These are phyloP conservation scores for Tragulus kanchil DNA, from an alignment of 2,113 vertebrate genomes.

Conservation along the genomic window DNA sequence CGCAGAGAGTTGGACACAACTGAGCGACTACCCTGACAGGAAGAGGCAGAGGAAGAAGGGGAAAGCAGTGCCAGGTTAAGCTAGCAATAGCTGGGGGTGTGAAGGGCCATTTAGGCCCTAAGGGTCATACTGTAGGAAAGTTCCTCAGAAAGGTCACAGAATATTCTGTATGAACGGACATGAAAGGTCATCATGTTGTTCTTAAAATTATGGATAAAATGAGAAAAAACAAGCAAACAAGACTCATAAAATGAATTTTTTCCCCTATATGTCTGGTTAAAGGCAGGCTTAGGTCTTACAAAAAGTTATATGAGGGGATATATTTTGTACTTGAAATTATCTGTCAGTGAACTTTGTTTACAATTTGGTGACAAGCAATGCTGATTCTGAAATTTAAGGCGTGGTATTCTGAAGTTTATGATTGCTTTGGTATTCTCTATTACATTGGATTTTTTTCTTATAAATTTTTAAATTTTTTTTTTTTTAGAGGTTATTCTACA, in stretches of 20 bases:
- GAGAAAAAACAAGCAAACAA: background rate
- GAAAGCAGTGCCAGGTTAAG: background rate
- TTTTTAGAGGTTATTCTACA: slow-evolving; percentile 5
- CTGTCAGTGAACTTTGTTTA: background rate
- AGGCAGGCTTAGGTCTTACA: background rate
- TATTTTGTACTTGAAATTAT: background rate
- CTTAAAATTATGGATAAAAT: background rate
- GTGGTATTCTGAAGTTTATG: background rate
- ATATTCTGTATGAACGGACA: background rate
- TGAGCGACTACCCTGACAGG: background rate
- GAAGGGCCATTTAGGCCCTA: background rate
- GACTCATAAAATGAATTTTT: background rate
- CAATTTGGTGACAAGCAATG: background rate
- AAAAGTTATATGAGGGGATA: background rate
- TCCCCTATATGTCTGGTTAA: background rate
- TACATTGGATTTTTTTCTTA: background rate
- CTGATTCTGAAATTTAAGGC: background rate
- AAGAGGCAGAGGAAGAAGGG: background rate
- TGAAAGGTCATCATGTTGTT: background rate
- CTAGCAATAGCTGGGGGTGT: background rate
- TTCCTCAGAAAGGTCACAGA: background rate
- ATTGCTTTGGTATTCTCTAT: background rate
- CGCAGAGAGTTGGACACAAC: too few species aligned
- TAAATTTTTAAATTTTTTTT: slow-evolving; percentile 10
- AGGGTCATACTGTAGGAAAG: background rate